Conservation (phyloP, 2,113 vertebrate genomes). For the Menura novaehollandiae region DNA sequence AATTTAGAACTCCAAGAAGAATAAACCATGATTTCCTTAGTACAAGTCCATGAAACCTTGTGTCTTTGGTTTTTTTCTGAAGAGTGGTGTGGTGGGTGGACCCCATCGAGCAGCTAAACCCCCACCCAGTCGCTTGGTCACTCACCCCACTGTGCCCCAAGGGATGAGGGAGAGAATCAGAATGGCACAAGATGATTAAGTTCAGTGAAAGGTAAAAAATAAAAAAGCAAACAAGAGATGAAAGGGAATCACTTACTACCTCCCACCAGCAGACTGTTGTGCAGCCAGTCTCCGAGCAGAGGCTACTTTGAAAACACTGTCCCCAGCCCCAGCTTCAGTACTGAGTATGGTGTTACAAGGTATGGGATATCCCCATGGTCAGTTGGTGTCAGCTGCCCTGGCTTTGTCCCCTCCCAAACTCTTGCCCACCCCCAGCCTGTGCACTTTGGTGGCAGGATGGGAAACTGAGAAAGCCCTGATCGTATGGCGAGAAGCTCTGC, state of each 20-base stretch:
- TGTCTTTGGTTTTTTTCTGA: not conserved
- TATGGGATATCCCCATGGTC: not conserved
- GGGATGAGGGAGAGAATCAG: not conserved
- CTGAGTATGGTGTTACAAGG: no score
- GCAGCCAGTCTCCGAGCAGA: not conserved
- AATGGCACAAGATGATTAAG: not conserved
- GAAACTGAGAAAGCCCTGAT: not conserved
- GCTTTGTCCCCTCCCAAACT: not conserved
- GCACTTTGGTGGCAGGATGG: not conserved
- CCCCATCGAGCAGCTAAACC: no score
- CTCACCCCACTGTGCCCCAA: not conserved
- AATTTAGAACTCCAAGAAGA: not conserved
- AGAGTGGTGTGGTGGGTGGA: not conserved
- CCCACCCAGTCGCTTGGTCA: fast-evolving
- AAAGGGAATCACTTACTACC: not conserved
- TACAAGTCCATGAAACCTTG: not conserved
- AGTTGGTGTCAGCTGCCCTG: not conserved
- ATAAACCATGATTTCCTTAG: not conserved
- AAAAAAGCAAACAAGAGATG: not conserved
- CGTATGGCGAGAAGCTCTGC: not conserved
- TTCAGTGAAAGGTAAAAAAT: not conserved
- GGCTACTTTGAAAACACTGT: not conserved
- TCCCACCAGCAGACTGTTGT: not conserved
- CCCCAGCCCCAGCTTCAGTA: not conserved
- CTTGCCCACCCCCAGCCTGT: not conserved